Evolutionary conservation across 2,888 invertebrate genomes (phyloP), one percentile per base, ranked within the genome.

Genomic region (Apomyelois bistriatella): DNA sequence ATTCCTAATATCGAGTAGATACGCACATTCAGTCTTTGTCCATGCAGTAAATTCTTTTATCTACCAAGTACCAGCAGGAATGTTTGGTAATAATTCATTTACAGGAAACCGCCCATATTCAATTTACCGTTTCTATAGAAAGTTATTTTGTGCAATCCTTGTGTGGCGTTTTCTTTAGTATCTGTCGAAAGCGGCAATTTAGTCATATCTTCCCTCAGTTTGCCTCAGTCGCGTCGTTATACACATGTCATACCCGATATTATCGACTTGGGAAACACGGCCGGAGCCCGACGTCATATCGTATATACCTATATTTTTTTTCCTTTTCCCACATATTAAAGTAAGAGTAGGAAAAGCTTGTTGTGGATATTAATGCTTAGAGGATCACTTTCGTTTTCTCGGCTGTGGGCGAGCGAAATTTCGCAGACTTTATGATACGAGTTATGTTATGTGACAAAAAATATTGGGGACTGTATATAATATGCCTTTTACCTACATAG

Each of bases 191-290:
- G 46, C 16, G 15, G 7, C 32, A 46, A 46, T 46, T 15, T 46
- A 15, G 46, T 28, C 46, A 15, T 15, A 16, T 32, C 15, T 46
- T 35, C 32, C 10, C 46, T 30, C 46, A 6, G 15, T 10, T 46
- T 35, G 16, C 10, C 46, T 30, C 46, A 6, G 15, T 10, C 32
- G 16, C 38, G 13, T 15, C 49, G 38, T 30, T 40, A 30, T 37
- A 48, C 48, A 37, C 36, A 49, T 48, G 48, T 48, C 48, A 48
- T 48, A 48, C 37, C 37, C 48, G 38, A 48, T 49, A 49, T 28
- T 49, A 49, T 38, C 49, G 38, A 49, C 49, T 49, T 38, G 37
- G 43, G 49, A 40, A 22, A 49, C 38, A 49, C 37, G 37, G 38
- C 28, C 37, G 49, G 36, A 4, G 28, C 37, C 12, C 48, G 17